These are phyloP conservation scores for Nomada flava DNA, from an alignment of 2,888 invertebrate genomes.

Conservation along the genomic window DNA sequence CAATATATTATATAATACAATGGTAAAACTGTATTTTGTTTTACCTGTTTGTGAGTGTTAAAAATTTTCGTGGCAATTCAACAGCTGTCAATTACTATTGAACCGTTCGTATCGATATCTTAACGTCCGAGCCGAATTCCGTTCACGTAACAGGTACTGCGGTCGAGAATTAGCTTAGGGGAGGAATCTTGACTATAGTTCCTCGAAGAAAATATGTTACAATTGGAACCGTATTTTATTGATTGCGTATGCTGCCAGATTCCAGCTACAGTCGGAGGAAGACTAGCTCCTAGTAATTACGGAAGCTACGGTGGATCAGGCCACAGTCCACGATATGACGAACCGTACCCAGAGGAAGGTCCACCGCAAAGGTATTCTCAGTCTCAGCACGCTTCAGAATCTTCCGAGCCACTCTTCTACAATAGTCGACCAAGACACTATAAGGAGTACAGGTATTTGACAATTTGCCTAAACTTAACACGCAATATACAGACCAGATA, in stretches of 20 bases:
- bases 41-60: too few relatives aligned
- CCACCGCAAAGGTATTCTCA: slow-evolving; percentile 78
- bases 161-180: neutral
- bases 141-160: neutral
- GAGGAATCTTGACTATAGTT: neutral
- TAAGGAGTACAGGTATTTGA: slow-evolving; percentile 85
- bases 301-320: slow-evolving; percentile 83
- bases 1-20: too few relatives aligned
- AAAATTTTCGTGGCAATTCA: too few relatives aligned
- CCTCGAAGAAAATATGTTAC: neutral
- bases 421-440: slow-evolving; percentile 93
- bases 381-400: slow-evolving; percentile 82
- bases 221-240: slow-evolving; percentile 1
- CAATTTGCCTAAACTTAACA: slow-evolving; percentile 47
- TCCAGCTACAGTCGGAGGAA: slow-evolving; percentile 74
- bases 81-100: too few relatives aligned
- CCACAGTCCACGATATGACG: slow-evolving; percentile 82
- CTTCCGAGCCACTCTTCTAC: slow-evolving; percentile 92
- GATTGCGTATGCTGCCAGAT: slow-evolving; percentile 71
- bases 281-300: slow-evolving; percentile 76
- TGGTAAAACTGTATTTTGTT: too few relatives aligned
- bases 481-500: slow-evolving; percentile 21
- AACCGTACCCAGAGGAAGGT: slow-evolving; percentile 80
- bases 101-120: too few relatives aligned
- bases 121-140: neutral